A percentile compares a stretch with the other conserved stretches of the same genome.
Evolutionary conservation across 2,113 vertebrate genomes (phyloP).

Genomic region (Gopherus flavomarginatus): DNA sequence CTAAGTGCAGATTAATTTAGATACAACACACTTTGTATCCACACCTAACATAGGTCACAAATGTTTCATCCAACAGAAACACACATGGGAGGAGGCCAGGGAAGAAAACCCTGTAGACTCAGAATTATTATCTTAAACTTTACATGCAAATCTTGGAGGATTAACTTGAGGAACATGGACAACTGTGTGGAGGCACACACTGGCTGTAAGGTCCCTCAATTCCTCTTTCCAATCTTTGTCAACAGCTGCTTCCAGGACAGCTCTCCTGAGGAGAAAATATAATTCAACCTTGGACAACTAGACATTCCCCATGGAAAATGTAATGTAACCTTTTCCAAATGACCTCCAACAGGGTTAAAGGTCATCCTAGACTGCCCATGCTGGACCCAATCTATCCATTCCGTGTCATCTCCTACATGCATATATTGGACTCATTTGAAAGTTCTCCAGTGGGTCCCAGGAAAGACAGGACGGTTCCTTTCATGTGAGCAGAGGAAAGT

Average conservation of each 20-base stretch:
- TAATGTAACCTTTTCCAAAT: neutral
- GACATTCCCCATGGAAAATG: neutral
- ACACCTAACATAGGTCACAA: neutral
- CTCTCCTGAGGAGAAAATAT: neutral
- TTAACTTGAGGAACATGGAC: neutral
- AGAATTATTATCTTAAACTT: neutral
- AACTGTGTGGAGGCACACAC: neutral
- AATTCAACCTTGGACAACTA: neutral
- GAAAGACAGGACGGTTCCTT: neutral
- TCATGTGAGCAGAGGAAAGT: neutral
- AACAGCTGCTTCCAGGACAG: neutral
- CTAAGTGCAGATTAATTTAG: neutral
- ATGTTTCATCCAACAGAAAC: neutral
- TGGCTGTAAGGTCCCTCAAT: neutral
- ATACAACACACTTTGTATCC: neutral
- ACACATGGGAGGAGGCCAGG: neutral
- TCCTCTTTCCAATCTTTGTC: neutral
- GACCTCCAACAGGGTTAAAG: neutral
- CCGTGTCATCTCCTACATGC: neutral
- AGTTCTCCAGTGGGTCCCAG: neutral
- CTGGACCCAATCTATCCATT: neutral
- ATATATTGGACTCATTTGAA: neutral
- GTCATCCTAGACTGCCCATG: neutral
- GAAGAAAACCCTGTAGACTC: neutral
- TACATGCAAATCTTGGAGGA: neutral